Evolutionary conservation across 2,113 vertebrate species (phyloP), one percentile per base, ranked within the genome.

Genomic region (Cyanistes caeruleus): DNA sequence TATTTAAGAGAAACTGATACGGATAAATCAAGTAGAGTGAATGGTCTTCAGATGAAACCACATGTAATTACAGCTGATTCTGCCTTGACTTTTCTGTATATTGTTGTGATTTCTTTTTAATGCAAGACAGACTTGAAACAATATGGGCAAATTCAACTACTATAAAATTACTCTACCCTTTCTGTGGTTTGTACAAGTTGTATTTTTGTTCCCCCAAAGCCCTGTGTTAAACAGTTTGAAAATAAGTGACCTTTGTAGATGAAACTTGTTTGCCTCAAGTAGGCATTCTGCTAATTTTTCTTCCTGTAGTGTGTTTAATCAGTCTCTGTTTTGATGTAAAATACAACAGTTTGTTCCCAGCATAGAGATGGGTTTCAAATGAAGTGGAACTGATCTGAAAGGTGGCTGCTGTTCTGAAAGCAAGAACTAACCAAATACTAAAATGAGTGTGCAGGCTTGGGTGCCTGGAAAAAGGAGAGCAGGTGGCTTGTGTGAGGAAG

Each of bases 121-220:
- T 55, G 7, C n/a, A 55, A 31, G 63, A 21, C n/a, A 46, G 31
- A 13, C 56, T 76, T 73, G n/a, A n/a, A 90, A 65, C 7, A 58
- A 17, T 35, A 59, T 0, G 0, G n/a, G 5, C 8, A 19, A n/a
- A 30, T 51, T 85, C 15, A 53, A 8, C 28, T 46, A 11, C 51
- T 49, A 18, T 2, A 21, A 37, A 31, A 46, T 82, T 87, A 53
- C 13, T 46, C 44, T 12, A 3, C 73, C 16, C 51, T 9, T 72
- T 79, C 44, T 72, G 49, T 65, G 13, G 20, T 27, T 78, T 31
- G 13, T 65, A 33, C 12, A 46, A 15, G 20, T 35, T 79, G 37
- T 16, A 12, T 17, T 79, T 62, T 75, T 24, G 33, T 86, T 80
- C 33, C 6, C 10, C 2, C 16, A 7, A 49, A 76, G 22, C 14